Percentiles rank a stretch among this genome's conserved stretches.
Conservation (phyloP, 2,113 vertebrate species). For the Corvus hawaiiensis region DNA sequence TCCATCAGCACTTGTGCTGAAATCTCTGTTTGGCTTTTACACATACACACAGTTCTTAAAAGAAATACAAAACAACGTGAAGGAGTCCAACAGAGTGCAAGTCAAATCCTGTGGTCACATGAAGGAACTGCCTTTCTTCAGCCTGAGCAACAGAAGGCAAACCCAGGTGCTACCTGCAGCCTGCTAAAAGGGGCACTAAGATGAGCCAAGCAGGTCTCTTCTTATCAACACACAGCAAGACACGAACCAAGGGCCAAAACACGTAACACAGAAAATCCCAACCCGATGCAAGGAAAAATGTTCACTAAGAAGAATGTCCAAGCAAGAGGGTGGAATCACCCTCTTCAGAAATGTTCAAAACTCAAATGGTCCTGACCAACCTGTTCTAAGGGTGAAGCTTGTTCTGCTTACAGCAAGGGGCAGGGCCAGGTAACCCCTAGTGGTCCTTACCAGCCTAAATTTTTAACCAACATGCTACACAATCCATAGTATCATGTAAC, state of each 20-base stretch:
- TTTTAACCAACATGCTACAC: background rate
- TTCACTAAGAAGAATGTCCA: background rate
- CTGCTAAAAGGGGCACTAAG: background rate
- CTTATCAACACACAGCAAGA: background rate
- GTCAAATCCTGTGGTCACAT: background rate
- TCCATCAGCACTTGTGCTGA: background rate
- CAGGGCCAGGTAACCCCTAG: background rate
- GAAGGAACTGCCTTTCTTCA: background rate
- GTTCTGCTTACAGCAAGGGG: background rate
- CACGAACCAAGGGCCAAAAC: background rate
- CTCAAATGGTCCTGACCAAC: background rate
- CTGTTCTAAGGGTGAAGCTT: background rate
- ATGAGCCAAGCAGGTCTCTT: background rate
- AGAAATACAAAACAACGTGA: background rate
- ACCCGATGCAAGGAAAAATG: fast-evolving
- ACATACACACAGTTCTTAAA: too few relatives aligned
- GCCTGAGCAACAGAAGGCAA: background rate
- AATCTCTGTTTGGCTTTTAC: background rate
- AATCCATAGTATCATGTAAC: background rate
- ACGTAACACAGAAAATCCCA: background rate
- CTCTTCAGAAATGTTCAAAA: background rate
- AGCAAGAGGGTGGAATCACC: background rate
- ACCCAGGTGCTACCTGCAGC: background rate
- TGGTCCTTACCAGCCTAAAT: background rate
- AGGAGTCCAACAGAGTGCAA: background rate